phyloP scores from a whole-genome alignment of 2,113 vertebrate species.

The Aramus guarauna region DNA sequence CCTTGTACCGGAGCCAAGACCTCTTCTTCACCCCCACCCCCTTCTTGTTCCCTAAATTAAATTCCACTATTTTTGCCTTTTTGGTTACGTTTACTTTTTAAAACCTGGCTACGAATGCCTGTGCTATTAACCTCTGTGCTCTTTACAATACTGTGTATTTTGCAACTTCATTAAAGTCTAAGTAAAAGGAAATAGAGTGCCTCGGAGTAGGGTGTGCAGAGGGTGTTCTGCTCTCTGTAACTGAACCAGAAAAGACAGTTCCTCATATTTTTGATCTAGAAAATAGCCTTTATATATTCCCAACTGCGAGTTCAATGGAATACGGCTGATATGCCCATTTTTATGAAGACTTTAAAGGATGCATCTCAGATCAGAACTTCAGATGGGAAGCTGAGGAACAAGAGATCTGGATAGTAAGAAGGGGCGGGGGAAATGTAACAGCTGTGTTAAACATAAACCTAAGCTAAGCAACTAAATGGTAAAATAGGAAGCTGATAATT shows the following conservation, averaged over 20 bases:
- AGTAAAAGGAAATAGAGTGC: slow-evolving; percentile 24
- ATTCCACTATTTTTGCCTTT: not conserved
- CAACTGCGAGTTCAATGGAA: not conserved
- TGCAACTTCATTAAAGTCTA: not conserved
- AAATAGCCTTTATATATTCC: not conserved
- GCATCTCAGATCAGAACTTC: not conserved
- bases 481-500: not conserved
- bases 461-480: not conserved
- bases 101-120: not conserved
- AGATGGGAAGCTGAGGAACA: not conserved
- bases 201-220: not conserved
- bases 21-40: not conserved
- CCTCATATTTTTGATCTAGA: not conserved
- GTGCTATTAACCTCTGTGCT: not conserved
- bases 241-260: not conserved
- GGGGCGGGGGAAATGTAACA: not conserved
- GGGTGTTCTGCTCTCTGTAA: slow-evolving; percentile 24
- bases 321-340: not conserved
- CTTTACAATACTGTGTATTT: not conserved
- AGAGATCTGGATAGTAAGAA: not conserved
- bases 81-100: not conserved
- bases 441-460: not conserved
- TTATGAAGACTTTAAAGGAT: not conserved
- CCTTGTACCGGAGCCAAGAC: not conserved
- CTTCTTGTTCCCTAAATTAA: slow-evolving; percentile 2